These are phyloP conservation scores for Hoplias malabaricus DNA, from an alignment of 2,113 vertebrate species.

Conservation along the genomic window DNA sequence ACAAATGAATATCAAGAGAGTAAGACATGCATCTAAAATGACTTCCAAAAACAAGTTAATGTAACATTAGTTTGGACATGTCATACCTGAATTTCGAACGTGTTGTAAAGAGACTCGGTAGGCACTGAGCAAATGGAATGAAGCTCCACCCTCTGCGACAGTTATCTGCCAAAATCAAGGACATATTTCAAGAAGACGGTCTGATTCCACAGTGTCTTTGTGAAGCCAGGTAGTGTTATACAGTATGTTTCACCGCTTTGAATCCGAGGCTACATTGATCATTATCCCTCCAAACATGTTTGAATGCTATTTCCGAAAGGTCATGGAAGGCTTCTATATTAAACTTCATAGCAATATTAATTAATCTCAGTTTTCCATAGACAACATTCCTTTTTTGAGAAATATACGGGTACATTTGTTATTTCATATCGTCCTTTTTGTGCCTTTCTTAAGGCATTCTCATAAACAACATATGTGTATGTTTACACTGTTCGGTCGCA, in stretches of 20 bases:
- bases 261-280: neutral
- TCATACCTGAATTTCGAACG: no score
- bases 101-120: no score
- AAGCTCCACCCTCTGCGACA: neutral
- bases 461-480: conserved; percentile 51
- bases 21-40: no score
- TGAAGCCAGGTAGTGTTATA: no score
- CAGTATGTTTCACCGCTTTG: neutral
- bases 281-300: neutral
- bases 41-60: no score
- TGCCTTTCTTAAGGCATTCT: conserved; percentile 13
- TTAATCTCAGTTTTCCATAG: neutral
- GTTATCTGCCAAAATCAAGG: neutral
- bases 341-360: neutral
- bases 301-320: neutral
- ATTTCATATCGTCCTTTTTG: conserved; percentile 28
- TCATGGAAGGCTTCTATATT: neutral
- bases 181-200: neutral
- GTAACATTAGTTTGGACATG: no score
- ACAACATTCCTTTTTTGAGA: neutral
- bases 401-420: neutral
- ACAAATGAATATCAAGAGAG: no score
- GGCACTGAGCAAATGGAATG: no score
- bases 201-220: neutral
- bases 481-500: conserved; percentile 54